These are phyloP conservation scores for Argynnis bischoffii DNA, from an alignment of 2,888 invertebrate species.

Conservation along the genomic window DNA sequence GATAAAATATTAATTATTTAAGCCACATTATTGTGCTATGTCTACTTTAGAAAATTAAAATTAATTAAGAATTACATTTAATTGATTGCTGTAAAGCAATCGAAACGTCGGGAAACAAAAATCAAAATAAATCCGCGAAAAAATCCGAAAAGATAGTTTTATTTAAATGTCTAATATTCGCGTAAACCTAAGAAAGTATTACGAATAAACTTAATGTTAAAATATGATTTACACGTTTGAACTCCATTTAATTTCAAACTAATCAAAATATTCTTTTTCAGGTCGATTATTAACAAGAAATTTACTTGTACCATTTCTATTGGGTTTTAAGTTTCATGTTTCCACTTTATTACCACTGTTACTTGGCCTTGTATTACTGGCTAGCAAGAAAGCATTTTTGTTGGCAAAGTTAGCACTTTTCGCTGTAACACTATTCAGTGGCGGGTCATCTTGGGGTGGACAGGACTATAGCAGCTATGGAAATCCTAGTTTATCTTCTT, in stretches of 20 bases:
- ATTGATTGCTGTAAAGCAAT: no score
- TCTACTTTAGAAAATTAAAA: no score
- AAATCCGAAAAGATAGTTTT: no score
- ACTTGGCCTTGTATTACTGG: conserved; percentile 86
- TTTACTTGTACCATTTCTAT: conserved; percentile 88
- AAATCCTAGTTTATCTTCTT: conserved; percentile 59
- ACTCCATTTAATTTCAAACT: not conserved
- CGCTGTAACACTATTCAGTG: conserved; percentile 86
- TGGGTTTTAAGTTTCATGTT: conserved; percentile 91
- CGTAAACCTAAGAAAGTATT: no score
- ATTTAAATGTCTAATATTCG: no score
- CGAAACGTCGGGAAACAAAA: no score
- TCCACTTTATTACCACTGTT: conserved; percentile 88
- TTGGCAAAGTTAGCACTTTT: conserved; percentile 88
- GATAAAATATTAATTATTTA: no score
- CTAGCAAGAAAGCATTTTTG: conserved; percentile 90
- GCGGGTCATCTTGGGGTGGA: conserved; percentile 74
- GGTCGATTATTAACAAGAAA: conserved; percentile 87
- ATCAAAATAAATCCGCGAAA: no score
- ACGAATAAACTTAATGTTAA: no score
- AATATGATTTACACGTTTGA: not conserved
- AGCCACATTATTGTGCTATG: no score
- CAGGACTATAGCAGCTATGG: conserved; percentile 54
- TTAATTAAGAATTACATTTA: no score
- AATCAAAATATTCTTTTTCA: conserved; percentile 65